Base-by-base conservation (phyloP, 2,113 vertebrate species). In the Neogobius melanostomus region DNA sequence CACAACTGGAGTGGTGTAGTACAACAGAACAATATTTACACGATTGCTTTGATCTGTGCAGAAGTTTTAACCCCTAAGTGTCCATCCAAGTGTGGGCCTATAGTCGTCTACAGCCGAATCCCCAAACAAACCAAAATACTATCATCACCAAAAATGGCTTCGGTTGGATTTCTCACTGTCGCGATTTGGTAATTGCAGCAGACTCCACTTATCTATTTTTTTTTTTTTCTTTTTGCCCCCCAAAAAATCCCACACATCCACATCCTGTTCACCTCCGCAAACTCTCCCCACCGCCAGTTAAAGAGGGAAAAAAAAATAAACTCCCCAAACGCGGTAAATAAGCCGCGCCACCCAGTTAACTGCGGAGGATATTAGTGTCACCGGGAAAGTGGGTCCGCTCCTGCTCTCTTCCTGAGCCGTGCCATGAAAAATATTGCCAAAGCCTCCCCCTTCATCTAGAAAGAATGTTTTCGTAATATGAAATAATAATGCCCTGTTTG, bases 401-500 rank as follows among this genome's bases (percentile, higher is more conserved):
- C 74, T 68, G 64, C 75, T 74, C 81, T 85, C 77, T 83, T 83
- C 76, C 74, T 36, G 28, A 75, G 59, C 74, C 62, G 56, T 68
- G 72, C 77, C 76, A 82, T 74, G 69, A 64, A 82, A n/a, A 84
- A 82, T 72, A 74, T 82, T 76, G 77, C 82, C 69, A 56, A 52
- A 54, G 67, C 57, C 17, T 74, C 16, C 42, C 42, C 68, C 74
- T 75, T 87, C 78, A 81, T 85, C 77, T 83, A 66, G 75, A 57
- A 74, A 74, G 79, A 73, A 80, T 88, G 80, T 88, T 88, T 88
- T 87, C 77, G 75, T 64, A 83, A 71, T 84, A 88, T 91, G 71
- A 91, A 93, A 92, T 88, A 91, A 90, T 91, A 90, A 90, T 90
- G 84, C 71, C 64, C 73, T 89, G 86, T 92, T 90, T 92, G 84